Percentiles rank a stretch among this genome's conserved stretches.
phyloP scores from a whole-genome alignment of 2,888 invertebrate genomes.

The Endomychus coccineus region DNA sequence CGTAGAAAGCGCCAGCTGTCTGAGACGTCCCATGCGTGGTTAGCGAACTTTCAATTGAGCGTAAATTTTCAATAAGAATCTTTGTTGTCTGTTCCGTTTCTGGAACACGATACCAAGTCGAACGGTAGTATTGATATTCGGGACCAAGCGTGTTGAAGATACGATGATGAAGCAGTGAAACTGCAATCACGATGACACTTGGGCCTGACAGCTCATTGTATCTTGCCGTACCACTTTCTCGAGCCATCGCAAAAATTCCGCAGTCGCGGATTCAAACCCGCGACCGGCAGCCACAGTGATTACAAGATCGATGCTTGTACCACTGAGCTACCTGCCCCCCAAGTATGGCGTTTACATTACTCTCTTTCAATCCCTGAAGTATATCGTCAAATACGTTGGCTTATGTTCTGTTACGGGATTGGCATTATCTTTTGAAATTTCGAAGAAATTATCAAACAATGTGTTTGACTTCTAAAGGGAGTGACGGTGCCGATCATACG shows the following conservation, averaged over 20 bases:
- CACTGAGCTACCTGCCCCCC: no score
- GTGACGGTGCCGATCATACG: slow-evolving; percentile 23
- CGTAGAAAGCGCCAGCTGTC: slow-evolving; percentile 14
- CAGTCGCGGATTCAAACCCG: no score
- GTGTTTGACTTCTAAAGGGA: slow-evolving; percentile 22
- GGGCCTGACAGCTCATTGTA: no score
- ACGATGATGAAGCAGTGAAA: slow-evolving; percentile 22
- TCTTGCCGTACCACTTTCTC: no score
- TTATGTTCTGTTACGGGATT: no score
- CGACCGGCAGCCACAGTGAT: no score
- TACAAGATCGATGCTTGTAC: no score
- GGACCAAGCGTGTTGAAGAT: slow-evolving; percentile 23
- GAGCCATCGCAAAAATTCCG: no score
- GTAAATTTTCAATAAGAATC: slow-evolving; percentile 19
- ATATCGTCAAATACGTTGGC: no score
- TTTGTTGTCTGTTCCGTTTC: slow-evolving; percentile 21
- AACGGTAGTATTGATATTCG: slow-evolving; percentile 20
- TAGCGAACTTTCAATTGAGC: slow-evolving; percentile 19
- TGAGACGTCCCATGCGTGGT: slow-evolving; percentile 9
- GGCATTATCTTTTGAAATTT: slow-evolving; percentile 5
- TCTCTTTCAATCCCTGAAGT: no score
- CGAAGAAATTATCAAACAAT: slow-evolving; percentile 19
- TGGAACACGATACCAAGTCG: slow-evolving; percentile 23
- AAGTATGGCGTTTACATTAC: no score
- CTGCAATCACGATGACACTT: no score